Evolutionary conservation across 2,797 vertebrate species (phyloP).

Genomic region (Pelobates cultripes): DNA sequence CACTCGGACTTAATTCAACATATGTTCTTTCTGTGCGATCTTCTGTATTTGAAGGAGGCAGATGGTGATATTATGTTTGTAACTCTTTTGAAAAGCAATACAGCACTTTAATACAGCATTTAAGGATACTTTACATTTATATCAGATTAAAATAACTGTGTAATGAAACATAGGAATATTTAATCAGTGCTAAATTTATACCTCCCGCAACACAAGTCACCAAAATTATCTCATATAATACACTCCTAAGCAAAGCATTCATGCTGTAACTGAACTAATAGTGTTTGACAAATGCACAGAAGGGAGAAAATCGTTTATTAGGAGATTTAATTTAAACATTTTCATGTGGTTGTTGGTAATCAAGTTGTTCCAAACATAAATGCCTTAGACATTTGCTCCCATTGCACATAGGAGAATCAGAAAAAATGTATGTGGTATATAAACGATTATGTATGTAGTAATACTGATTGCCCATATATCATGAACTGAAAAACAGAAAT

Average conservation of each 20-base stretch:
- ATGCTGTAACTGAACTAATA: no score
- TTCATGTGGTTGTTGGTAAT: no score
- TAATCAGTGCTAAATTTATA: not conserved
- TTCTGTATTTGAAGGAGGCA: conserved; percentile 29
- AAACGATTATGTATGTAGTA: no score
- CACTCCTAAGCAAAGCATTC: no score
- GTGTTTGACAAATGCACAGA: not conserved
- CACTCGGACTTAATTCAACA: conserved; percentile 39
- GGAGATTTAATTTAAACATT: no score
- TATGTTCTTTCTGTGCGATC: conserved; percentile 43
- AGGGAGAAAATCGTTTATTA: not conserved
- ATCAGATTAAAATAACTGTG: conserved; percentile 14
- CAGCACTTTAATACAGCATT: conserved; percentile 19
- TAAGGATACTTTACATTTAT: conserved; percentile 11
- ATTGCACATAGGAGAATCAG: no score
- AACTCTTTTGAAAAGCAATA: conserved; percentile 41
- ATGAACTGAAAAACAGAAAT: no score
- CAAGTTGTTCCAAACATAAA: no score
- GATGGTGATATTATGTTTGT: conserved; percentile 43
- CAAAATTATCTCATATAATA: no score
- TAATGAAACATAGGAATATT: not conserved
- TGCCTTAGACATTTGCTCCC: no score
- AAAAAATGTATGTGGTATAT: no score
- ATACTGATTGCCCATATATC: no score
- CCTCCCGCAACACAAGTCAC: not conserved